These are phyloP conservation scores for Andrena bicolor DNA, from an alignment of 2,888 invertebrate species.

Conservation along the genomic window DNA sequence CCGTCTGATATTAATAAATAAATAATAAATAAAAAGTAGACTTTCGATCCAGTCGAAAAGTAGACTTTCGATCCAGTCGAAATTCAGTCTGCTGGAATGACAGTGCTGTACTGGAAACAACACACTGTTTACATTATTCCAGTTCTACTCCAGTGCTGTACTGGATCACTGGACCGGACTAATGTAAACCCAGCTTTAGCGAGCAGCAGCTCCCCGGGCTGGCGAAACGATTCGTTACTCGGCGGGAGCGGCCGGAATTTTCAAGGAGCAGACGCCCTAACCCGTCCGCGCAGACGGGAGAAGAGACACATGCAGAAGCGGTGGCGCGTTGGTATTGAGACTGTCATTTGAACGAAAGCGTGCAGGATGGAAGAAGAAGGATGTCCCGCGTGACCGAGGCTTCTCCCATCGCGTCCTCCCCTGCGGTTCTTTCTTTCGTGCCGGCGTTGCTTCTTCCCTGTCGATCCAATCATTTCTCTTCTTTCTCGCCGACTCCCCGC, in stretches of 20 bases:
- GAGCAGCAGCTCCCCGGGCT: neutral
- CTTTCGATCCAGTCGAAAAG: too few relatives aligned
- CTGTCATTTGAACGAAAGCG: neutral
- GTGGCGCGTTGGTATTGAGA: neutral
- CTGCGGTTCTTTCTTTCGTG: slow-evolving; percentile 16
- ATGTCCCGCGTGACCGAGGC: slow-evolving; percentile 32
- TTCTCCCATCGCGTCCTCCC: slow-evolving; percentile 12
- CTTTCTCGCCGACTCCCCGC: slow-evolving; percentile 29
- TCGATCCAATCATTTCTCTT: slow-evolving; percentile 44
- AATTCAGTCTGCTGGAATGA: too few relatives aligned
- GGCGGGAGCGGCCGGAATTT: neutral
- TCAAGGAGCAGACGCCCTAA: neutral
- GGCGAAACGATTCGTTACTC: slow-evolving; percentile 6
- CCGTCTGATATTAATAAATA: too few relatives aligned
- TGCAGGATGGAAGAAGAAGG: slow-evolving; percentile 19
- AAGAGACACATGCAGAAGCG: neutral
- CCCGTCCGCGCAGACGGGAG: neutral
- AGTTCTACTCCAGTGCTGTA: too few relatives aligned
- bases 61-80: too few relatives aligned
- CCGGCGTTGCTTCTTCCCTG: slow-evolving; percentile 16
- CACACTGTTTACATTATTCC: too few relatives aligned
- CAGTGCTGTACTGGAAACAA: too few relatives aligned
- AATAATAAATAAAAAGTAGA: too few relatives aligned
- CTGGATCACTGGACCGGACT: too few relatives aligned
- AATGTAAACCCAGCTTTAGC: too few relatives aligned